These are phyloP conservation scores for Clarias laeviceps DNA, from an alignment of 2,797 vertebrate species.

Conservation along the genomic window DNA sequence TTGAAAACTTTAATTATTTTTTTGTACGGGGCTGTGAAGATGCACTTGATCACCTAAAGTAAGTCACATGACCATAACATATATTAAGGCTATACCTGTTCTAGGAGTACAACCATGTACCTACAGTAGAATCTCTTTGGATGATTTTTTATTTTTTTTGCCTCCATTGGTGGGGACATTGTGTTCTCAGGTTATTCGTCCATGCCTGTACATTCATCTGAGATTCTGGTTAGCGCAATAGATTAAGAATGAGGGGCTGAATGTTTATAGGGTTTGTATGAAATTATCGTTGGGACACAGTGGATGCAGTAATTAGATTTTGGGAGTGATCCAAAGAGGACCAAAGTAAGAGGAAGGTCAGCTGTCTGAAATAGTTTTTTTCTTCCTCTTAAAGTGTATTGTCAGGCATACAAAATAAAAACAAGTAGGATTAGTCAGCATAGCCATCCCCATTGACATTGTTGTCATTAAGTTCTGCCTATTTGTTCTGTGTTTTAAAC, in stretches of 20 bases:
- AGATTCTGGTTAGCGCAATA: neutral
- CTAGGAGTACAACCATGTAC: neutral
- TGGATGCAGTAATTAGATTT: neutral
- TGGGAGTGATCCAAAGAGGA: neutral
- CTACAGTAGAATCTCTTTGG: too few species aligned
- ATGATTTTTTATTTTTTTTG: neutral
- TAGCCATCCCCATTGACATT: neutral
- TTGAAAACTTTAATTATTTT: neutral
- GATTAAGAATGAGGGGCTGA: neutral
- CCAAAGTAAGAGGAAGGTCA: neutral
- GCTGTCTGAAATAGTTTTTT: neutral
- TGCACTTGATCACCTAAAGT: neutral
- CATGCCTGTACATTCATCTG: neutral
- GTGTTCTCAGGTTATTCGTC: neutral
- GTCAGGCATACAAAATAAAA: neutral
- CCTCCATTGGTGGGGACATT: neutral
- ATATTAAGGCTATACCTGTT: neutral
- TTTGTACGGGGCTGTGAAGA: neutral
- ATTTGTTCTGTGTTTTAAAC: neutral
- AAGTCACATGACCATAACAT: neutral
- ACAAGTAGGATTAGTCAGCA: neutral
- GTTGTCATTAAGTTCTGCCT: neutral
- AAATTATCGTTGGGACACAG: neutral
- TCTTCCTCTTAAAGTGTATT: neutral
- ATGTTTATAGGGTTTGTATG: neutral